Conservation (phyloP, 2,888 invertebrate species). For the Gisinianus flammeolus region DNA sequence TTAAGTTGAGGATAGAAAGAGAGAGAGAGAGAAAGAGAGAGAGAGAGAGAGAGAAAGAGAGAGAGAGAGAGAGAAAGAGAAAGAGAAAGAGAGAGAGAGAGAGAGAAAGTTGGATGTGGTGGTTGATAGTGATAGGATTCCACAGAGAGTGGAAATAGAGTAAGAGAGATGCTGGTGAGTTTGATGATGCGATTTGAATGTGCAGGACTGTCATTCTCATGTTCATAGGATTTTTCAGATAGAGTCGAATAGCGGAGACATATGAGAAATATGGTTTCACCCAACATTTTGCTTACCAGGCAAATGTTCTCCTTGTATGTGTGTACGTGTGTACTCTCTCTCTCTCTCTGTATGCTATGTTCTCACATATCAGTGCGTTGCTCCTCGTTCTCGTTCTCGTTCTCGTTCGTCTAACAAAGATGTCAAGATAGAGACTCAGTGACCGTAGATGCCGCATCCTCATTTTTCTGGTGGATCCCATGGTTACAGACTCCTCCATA, state of each 20-base stretch:
- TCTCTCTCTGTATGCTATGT: not conserved
- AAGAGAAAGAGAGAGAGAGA: too few species aligned
- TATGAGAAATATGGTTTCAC: constrained; percentile 34
- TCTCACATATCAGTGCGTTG: not conserved
- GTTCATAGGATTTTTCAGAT: not conserved
- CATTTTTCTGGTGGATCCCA: constrained; percentile 36
- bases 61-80: too few species aligned
- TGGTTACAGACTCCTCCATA: constrained; percentile 17
- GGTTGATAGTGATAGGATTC: not conserved
- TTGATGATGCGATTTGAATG: constrained; percentile 31
- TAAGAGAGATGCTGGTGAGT: constrained; percentile 11
- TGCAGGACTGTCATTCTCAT: constrained; percentile 12
- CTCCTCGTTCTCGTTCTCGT: not conserved
- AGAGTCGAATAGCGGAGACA: constrained; percentile 23
- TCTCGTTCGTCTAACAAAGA: constrained; percentile 25
- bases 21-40: not conserved
- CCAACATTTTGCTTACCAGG: constrained; percentile 36
- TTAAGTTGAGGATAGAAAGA: too few species aligned
- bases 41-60: too few species aligned
- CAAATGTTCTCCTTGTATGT: constrained; percentile 20
- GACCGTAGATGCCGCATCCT: constrained; percentile 33
- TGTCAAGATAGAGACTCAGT: constrained; percentile 29
- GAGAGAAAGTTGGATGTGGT: not conserved
- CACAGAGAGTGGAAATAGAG: not conserved
- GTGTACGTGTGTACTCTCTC: not conserved